Evolutionary conservation across 2,888 invertebrate genomes (phyloP), one percentile per base, ranked within the genome.

Genomic region (Biston betularia): DNA sequence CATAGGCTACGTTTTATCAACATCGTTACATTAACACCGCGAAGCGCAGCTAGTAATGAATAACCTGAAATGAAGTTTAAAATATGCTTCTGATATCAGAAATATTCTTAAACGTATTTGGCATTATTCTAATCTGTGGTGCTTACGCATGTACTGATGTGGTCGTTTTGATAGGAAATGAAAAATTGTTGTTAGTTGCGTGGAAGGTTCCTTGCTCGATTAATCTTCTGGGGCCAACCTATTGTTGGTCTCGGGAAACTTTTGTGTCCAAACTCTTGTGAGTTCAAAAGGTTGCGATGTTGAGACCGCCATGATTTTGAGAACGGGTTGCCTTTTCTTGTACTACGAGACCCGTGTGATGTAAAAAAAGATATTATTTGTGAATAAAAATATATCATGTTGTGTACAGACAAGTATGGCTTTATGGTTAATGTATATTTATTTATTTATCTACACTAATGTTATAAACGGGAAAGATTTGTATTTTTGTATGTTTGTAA

Each of bases 131-230:
- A 49, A 58, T 58, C 12, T 50, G 61, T 46, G 24, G 15, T 60
- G 34, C 54, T 38, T 24, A 55, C 46, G 46, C 46, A 57, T 8
- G 9, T 61, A 58, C 42, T n/a, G 48, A 49, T 33, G 63, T 82
- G 81, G 86, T 82, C 86, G 79, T 89, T 92, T 91, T 90, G 91
- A 91, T 91, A 91, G 6, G 89, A 92, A 87, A 93, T 92, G 92
- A 93, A 92, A 92, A 93, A 92, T 93, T 89, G 87, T 89, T 89
- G 84, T 84, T 86, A 78, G 75, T 77, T 81, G 87, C 89, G 88
- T 86, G 86, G 82, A 81, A 82, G 88, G 88, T 85, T 90, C 83
- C 89, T 88, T 83, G 78, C 84, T 88, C 90, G 89, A 93, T 93
- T 93, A 93, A 93, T 93, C 93, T 92, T 91, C 84, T 84, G 83